Percentiles rank a stretch among this genome's conserved stretches.
Conservation (phyloP, 2,797 vertebrate species). For the Xyrichtys novacula region DNA sequence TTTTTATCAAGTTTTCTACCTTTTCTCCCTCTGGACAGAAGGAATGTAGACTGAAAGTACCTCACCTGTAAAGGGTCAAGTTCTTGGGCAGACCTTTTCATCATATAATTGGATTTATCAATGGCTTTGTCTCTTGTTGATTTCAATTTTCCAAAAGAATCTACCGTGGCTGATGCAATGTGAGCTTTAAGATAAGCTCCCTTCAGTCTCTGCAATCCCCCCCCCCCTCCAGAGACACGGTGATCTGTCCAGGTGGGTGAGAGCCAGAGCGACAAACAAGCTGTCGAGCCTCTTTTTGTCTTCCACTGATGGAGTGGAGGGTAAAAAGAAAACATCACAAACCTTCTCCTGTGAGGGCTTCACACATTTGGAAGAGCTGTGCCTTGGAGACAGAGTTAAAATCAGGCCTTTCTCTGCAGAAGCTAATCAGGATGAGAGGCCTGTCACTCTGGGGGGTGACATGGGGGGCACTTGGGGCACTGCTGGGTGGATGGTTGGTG, state of each 20-base stretch:
- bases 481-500: constrained; percentile 66
- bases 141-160: constrained; percentile 50
- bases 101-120: constrained; percentile 61
- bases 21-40: constrained; percentile 3
- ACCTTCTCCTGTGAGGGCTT: constrained; percentile 45
- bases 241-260: constrained; percentile 68
- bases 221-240: constrained; percentile 46
- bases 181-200: constrained; percentile 57
- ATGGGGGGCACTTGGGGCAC: constrained; percentile 64
- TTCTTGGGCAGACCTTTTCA: constrained; percentile 60
- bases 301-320: constrained; percentile 65
- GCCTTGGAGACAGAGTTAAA: constrained; percentile 67
- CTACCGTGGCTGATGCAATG: constrained; percentile 25
- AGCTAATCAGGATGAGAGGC: constrained; percentile 74
- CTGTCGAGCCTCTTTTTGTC: constrained; percentile 71
- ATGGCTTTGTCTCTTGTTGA: constrained; percentile 46
- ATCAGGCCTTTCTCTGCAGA: constrained; percentile 54
- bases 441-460: constrained; percentile 60
- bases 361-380: constrained; percentile 50
- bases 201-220: constrained; percentile 55
- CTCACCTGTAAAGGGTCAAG: constrained; percentile 53
- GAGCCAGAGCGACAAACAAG: constrained; percentile 57
- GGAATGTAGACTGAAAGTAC: constrained; percentile 41
- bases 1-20: constrained; percentile 10
- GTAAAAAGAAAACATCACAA: constrained; percentile 39